Conservation (phyloP, 2,797 vertebrate species). For the Coracias cyanogaster region DNA sequence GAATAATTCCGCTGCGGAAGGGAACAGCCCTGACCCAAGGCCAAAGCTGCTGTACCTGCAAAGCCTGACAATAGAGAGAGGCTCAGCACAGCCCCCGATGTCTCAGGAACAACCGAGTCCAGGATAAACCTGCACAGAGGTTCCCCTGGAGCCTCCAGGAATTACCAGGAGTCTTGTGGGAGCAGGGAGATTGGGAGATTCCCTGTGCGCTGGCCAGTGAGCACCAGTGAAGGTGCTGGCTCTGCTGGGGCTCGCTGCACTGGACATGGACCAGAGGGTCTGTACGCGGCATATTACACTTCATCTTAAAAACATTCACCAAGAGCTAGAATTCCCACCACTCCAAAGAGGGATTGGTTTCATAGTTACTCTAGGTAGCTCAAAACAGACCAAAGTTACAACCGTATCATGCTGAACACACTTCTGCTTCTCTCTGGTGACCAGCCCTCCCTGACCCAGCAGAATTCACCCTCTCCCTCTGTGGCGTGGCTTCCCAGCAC, state of each 20-base stretch:
- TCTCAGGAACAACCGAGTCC: not conserved
- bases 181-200: not conserved
- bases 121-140: not conserved
- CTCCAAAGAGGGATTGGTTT: not conserved
- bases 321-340: not conserved
- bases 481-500: slow-evolving; percentile 24
- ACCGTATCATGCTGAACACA: not conserved
- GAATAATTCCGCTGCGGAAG: not conserved
- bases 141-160: not conserved
- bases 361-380: not conserved
- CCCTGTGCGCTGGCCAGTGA: not conserved
- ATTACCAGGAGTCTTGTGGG: not conserved
- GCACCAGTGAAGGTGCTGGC: not conserved
- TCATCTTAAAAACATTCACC: not conserved
- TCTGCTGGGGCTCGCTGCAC: not conserved
- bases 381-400: not conserved
- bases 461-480: not conserved
- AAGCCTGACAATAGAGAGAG: not conserved
- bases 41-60: not conserved
- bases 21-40: not conserved
- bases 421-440: not conserved
- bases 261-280: rapidly evolving
- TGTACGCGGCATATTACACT: not conserved
- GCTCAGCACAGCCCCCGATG: not conserved
- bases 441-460: not conserved